Conservation (phyloP, 2,888 invertebrate species). For the Norana najaformis region DNA sequence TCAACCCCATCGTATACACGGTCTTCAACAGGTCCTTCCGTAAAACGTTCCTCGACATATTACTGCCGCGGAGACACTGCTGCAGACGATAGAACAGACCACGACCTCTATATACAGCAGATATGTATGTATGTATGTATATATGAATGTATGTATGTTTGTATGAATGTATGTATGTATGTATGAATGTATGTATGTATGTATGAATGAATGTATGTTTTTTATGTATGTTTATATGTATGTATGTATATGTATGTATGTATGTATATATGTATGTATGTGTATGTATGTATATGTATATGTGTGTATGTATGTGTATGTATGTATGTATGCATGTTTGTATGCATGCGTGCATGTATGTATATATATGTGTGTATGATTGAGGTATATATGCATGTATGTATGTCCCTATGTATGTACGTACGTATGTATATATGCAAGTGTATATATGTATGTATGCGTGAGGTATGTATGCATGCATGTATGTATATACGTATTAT, state of each 20-base stretch:
- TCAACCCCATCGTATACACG: conserved; percentile 63
- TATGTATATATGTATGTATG: too few relatives aligned
- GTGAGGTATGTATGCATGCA: neutral
- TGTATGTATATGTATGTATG: too few relatives aligned
- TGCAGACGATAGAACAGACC: neutral
- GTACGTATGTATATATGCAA: neutral
- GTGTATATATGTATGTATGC: neutral
- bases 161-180: neutral
- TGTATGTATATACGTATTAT: too few relatives aligned
- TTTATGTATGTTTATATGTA: too few relatives aligned
- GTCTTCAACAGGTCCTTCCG: conserved; percentile 61
- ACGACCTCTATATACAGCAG: too few relatives aligned
- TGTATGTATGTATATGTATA: neutral
- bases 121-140: too few relatives aligned
- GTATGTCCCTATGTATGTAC: neutral
- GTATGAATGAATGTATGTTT: too few relatives aligned
- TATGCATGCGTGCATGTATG: too few relatives aligned
- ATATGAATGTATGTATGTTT: neutral
- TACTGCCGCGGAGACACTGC: neutral
- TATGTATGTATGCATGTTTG: too few relatives aligned
- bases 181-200: neutral
- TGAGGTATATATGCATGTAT: too few relatives aligned
- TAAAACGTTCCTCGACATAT: conserved; percentile 51
- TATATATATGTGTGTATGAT: too few relatives aligned
- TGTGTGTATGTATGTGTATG: neutral